Evolutionary conservation across 2,888 invertebrate species (phyloP).

Genomic region (Aporophyla lueneburgensis): DNA sequence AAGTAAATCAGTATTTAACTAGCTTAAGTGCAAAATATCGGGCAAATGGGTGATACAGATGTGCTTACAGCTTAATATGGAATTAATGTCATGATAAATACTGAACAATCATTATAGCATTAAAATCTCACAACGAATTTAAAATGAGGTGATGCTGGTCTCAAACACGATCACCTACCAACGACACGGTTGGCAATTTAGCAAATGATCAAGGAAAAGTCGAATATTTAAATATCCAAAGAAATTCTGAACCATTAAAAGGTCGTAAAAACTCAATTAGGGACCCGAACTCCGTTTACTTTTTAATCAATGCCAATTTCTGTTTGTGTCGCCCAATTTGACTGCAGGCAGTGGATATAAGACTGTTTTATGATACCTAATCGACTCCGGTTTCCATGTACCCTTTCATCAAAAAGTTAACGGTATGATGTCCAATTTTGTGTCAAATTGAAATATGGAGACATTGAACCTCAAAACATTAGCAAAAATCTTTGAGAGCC

Average conservation of each 20-base stretch:
- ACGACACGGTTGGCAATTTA: constrained; percentile 31
- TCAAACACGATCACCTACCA: constrained; percentile 16
- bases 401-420: constrained; percentile 40
- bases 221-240: constrained; percentile 45
- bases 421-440: constrained; percentile 38
- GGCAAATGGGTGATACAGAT: too few species aligned
- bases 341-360: constrained; percentile 29
- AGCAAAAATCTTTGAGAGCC: not conserved
- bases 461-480: constrained; percentile 34
- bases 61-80: not conserved
- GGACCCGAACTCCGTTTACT: constrained; percentile 40
- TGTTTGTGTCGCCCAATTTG: constrained; percentile 51
- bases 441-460: constrained; percentile 15
- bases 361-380: constrained; percentile 56
- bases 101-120: constrained; percentile 17
- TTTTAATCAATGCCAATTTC: constrained; percentile 61
- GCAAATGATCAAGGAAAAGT: constrained; percentile 58
- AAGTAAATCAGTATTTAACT: too few species aligned
- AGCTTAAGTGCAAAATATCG: not conserved
- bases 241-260: constrained; percentile 61
- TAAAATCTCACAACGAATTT: constrained; percentile 21
- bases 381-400: constrained; percentile 27
- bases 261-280: constrained; percentile 68
- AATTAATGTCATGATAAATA: not conserved
- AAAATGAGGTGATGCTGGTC: constrained; percentile 18